Base-by-base conservation (phyloP, 2,113 vertebrate genomes). In the Lamprotornis superbus region DNA sequence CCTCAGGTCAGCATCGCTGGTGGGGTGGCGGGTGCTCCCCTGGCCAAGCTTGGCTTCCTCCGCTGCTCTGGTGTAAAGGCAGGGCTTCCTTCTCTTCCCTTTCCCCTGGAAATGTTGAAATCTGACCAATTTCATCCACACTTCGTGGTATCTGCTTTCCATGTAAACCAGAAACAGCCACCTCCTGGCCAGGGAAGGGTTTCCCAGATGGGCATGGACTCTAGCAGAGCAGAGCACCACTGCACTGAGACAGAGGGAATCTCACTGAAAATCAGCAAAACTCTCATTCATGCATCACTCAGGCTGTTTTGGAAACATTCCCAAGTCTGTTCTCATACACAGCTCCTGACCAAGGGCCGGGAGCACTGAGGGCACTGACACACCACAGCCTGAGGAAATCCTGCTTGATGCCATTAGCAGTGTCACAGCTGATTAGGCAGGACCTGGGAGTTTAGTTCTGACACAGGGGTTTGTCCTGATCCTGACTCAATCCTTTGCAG, bases 241-340 rank as follows among this genome's bases (percentile, higher is more conserved):
- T 22, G 6, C 12, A 1, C 15, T 20, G 53, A 12, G 57, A 11
- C 30, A 8, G 52, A 71, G 39, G 12, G 68, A 59, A 31, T 27
- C 31, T 35, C 24, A 42, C 37, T 28, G 39, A 21, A 84, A 74
- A 73, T 27, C 35, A 14, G 39, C 5, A 3, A 35, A 92, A 6
- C 24, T 12, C 42, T 67, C 0, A 0, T 14, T 57, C 0, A 0
- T 25, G 0, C 33, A 10, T 55, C 31, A 3, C 49, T 49, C 49
- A 37, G 59, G 70, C 28, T 2, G 0, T 27, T n/a, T 18, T 10
- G 35, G 59, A 55, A 73, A 49, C 0, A 4, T 5, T 12, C 22
- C 68, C 2, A 2, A 10, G 9, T 15, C 56, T 30, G 9, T 15
- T 27, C 15, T 16, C 6, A 0, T 25, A 21, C 33, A 2, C 2